phyloP scores from a whole-genome alignment of 2,888 invertebrate genomes.

The Orthosia incerta region DNA sequence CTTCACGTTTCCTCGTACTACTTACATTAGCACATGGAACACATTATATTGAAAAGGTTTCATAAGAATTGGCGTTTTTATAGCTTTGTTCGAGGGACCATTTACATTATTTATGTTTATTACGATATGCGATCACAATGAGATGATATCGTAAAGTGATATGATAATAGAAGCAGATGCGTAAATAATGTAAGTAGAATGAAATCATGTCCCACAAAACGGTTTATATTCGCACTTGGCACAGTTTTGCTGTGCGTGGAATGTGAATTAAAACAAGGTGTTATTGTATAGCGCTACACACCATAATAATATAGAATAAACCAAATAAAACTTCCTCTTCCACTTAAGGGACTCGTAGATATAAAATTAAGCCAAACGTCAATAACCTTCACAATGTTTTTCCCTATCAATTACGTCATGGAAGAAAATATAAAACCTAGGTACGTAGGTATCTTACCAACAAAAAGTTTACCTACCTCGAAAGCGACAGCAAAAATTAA shows the following conservation, averaged over 20 bases:
- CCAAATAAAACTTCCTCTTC: neutral
- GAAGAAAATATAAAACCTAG: slow-evolving; percentile 2
- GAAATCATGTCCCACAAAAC: slow-evolving; percentile 13
- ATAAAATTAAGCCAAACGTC: neutral
- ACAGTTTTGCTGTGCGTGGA: slow-evolving; percentile 16
- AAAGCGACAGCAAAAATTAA: neutral
- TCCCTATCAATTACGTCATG: neutral
- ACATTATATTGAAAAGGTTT: slow-evolving; percentile 41
- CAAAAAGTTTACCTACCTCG: neutral
- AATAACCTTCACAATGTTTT: slow-evolving; percentile 8
- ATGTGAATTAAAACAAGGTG: neutral
- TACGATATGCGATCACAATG: slow-evolving; percentile 21
- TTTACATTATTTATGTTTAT: slow-evolving; percentile 34
- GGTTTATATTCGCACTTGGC: slow-evolving; percentile 40
- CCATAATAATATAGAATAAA: neutral
- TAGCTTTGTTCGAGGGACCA: slow-evolving; percentile 2
- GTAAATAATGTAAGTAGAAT: slow-evolving; percentile 4
- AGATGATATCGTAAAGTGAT: slow-evolving; percentile 32
- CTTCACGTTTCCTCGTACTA: slow-evolving; percentile 17
- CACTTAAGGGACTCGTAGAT: neutral
- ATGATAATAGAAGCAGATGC: slow-evolving; percentile 28
- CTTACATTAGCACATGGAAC: slow-evolving; percentile 34
- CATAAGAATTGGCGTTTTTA: slow-evolving; percentile 33
- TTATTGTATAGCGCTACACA: slow-evolving; percentile 1
- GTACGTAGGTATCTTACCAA: neutral